Evolutionary conservation across 2,113 vertebrate species (phyloP).

Genomic region (Charina bottae): DNA sequence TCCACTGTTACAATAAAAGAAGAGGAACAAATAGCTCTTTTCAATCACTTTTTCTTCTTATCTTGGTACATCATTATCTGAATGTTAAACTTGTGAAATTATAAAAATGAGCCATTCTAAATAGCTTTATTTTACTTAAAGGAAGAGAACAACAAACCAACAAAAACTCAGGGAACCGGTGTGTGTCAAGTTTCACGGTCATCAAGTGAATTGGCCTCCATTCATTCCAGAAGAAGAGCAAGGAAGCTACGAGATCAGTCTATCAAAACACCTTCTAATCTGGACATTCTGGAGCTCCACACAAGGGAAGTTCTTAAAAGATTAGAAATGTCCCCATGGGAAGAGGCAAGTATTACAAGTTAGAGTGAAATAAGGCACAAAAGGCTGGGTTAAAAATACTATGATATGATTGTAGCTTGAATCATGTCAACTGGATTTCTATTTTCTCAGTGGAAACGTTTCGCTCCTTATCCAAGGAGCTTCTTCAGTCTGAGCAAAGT

Average conservation of each 20-base stretch:
- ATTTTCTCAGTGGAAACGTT: too few species aligned
- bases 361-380: not conserved
- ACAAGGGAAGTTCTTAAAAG: conserved; percentile 92
- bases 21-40: not conserved
- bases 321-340: conserved; percentile 90
- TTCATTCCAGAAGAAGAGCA: conserved; percentile 83
- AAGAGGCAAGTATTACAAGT: conserved; percentile 80
- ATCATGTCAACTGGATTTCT: too few species aligned
- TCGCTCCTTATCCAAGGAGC: too few species aligned
- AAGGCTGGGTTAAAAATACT: not conserved
- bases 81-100: conserved; percentile 19
- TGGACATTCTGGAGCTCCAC: conserved; percentile 95
- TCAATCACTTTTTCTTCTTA: not conserved
- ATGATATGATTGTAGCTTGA: not conserved
- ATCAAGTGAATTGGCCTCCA: conserved; percentile 80
- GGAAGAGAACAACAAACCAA: conserved; percentile 89
- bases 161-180: conserved; percentile 92
- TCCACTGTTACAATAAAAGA: not conserved
- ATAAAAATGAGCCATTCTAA: conserved; percentile 51
- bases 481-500: too few species aligned
- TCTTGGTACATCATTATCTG: conserved; percentile 4
- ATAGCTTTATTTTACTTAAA: conserved; percentile 66
- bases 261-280: conserved; percentile 86
- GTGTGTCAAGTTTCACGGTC: conserved; percentile 83
- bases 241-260: conserved; percentile 88